Evolutionary conservation across 2,797 vertebrate species (phyloP).

Genomic region (Knipowitschia caucasica): DNA sequence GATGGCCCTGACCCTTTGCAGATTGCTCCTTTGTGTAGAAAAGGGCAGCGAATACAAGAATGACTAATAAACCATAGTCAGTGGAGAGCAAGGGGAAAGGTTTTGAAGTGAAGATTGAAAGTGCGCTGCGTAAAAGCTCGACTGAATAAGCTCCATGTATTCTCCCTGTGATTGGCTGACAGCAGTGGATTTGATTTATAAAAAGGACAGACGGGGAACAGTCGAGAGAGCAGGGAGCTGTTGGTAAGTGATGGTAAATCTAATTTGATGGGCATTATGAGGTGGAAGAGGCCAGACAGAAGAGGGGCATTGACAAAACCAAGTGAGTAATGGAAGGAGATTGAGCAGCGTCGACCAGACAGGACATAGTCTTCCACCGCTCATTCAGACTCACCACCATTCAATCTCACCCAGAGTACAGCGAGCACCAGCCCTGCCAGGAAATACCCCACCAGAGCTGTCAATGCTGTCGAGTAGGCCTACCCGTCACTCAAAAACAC

Average conservation of each 20-base stretch:
- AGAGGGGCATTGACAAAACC: slow-evolving; percentile 13
- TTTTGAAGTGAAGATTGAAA: slow-evolving; percentile 38
- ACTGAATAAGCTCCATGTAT: slow-evolving; percentile 13
- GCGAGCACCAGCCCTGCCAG: background rate
- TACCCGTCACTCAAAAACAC: background rate
- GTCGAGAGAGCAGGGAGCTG: slow-evolving; percentile 18
- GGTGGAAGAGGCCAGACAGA: slow-evolving; percentile 17
- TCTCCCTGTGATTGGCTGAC: slow-evolving; percentile 20
- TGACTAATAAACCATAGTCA: background rate
- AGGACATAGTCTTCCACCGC: slow-evolving; percentile 14
- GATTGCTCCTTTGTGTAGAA: slow-evolving; percentile 1
- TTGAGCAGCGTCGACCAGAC: slow-evolving; percentile 17
- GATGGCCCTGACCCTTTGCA: background rate
- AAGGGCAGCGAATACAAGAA: background rate
- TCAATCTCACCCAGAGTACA: slow-evolving; percentile 18
- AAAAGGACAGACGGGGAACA: slow-evolving; percentile 19
- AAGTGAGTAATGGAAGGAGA: slow-evolving; percentile 33
- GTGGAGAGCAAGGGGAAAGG: slow-evolving; percentile 5
- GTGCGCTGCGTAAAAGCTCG: slow-evolving; percentile 17
- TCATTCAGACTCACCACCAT: slow-evolving; percentile 19
- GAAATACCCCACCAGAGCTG: background rate
- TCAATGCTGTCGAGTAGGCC: too few species aligned
- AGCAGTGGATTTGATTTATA: slow-evolving; percentile 37
- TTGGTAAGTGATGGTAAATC: slow-evolving; percentile 40
- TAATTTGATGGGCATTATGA: slow-evolving; percentile 41